These are phyloP conservation scores for Chrysina gloriosa DNA, from an alignment of 2,888 invertebrate genomes.

Conservation along the genomic window DNA sequence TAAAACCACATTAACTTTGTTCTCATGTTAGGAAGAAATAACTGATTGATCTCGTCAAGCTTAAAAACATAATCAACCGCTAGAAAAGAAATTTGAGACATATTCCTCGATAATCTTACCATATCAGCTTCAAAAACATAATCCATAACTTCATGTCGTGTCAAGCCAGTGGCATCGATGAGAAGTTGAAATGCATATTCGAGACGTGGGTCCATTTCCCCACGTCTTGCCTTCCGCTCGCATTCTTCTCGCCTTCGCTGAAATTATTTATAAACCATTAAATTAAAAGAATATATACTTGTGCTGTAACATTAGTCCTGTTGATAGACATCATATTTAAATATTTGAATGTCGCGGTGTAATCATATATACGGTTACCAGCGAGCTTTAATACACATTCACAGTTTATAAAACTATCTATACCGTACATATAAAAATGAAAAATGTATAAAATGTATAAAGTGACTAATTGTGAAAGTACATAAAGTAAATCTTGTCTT, in stretches of 20 bases:
- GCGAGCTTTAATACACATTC: no score
- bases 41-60: slow-evolving; percentile 89
- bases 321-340: no score
- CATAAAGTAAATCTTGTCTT: no score
- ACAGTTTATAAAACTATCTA: no score
- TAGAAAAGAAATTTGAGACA: neutral
- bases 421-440: no score
- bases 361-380: no score
- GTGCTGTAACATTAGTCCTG: no score
- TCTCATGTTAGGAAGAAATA: slow-evolving; percentile 87
- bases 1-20: slow-evolving; percentile 90
- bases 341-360: no score
- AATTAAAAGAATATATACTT: no score
- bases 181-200: slow-evolving; percentile 91
- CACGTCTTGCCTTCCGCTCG: slow-evolving; percentile 88
- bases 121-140: slow-evolving; percentile 91
- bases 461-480: no score
- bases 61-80: slow-evolving; percentile 61
- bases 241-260: slow-evolving; percentile 88
- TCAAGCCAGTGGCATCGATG: slow-evolving; percentile 84
- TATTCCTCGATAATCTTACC: slow-evolving; percentile 65
- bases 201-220: slow-evolving; percentile 92
- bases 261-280: no score
- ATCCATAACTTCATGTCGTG: slow-evolving; percentile 89
- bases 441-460: no score